Evolutionary conservation across 2,888 invertebrate species (phyloP), one percentile per base, ranked within the genome.

Genomic region (Aphidoletes aphidimyza): DNA sequence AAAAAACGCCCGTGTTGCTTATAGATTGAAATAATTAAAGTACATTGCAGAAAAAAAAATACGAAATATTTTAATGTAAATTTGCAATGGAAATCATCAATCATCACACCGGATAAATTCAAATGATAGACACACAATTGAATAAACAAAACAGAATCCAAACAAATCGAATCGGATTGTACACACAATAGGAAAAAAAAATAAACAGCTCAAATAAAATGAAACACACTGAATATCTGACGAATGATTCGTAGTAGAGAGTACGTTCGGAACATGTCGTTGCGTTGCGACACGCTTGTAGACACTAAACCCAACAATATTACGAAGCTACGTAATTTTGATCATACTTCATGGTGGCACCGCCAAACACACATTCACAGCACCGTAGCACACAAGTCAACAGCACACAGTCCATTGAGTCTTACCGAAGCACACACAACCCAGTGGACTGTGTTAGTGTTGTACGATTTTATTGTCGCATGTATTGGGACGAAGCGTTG

Each of bases 221-320:
- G 22, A 54, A 22, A 54, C 26, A 26, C 5, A 54, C 5, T 22
- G 5, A 22, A 22, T 22, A 30, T 30, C 30, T 3, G 26, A 11
- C 69, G 14, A 69, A 69, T 30, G 14, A 69, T 69, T 69, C 2
- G 30, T 30, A 69, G n/a, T n/a, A 30, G 69, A 69, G 69, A 69
- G 69, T 69, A 69, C 69, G 69, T 30, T 2, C 30, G 30, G 30
- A 30, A 30, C 69, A 69, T 69, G 30, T 69, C 69, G 69, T 69
- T 69, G 69, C 69, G 69, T 69, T 69, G 69, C 69, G 30, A 30
- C 69, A 69, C 69, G 69, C 69, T 69, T 30, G 0, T 30, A 30
- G 69, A 69, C 69, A 69, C 69, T 69, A 30, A 69, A 69, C 11
- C 8, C 9, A 69, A 17, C 69, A 14, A 30, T 69, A n/a, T n/a